Percentiles rank a stretch among this genome's conserved stretches.
Conservation (phyloP, 2,888 invertebrate species). For the Zhengitettix transpicula region DNA sequence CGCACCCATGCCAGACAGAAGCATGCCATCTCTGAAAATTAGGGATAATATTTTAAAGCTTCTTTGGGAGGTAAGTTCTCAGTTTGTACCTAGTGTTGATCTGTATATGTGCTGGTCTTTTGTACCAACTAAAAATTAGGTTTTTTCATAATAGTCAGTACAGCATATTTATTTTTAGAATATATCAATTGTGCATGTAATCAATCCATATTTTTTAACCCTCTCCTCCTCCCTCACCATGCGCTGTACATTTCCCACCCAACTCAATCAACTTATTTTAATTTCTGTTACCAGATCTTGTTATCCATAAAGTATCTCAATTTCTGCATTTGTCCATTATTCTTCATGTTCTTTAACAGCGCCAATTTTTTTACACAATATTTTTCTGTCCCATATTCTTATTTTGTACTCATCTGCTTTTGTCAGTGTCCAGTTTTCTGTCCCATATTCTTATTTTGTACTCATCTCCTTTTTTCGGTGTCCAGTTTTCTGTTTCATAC, state of each 20-base stretch:
- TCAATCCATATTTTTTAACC: too few species aligned
- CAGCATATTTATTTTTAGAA: too few species aligned
- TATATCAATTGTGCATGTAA: too few species aligned
- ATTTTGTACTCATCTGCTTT: neutral
- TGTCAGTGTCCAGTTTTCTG: too few species aligned
- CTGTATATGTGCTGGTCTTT: neutral
- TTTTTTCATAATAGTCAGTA: too few species aligned
- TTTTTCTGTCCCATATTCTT: neutral
- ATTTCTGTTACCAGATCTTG: too few species aligned
- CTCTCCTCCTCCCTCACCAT: too few species aligned
- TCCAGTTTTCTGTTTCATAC: too few species aligned
- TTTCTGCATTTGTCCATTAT: neutral
- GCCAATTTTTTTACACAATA: neutral
- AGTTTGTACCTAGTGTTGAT: neutral
- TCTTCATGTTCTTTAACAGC: neutral
- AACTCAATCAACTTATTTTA: too few species aligned
- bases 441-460: neutral
- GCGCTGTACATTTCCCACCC: too few species aligned
- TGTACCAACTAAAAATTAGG: too few species aligned
- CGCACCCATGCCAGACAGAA: slow-evolving; percentile 93
- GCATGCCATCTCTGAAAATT: slow-evolving; percentile 87
- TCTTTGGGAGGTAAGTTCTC: slow-evolving; percentile 47
- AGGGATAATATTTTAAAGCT: slow-evolving; percentile 71
- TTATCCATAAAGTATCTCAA: too few species aligned
- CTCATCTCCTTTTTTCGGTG: neutral